Percentiles rank a stretch among this genome's conserved stretches.
These are phyloP conservation scores for Chinchilla lanigera DNA, from an alignment of 2,113 vertebrate species.

Conservation along the genomic window DNA sequence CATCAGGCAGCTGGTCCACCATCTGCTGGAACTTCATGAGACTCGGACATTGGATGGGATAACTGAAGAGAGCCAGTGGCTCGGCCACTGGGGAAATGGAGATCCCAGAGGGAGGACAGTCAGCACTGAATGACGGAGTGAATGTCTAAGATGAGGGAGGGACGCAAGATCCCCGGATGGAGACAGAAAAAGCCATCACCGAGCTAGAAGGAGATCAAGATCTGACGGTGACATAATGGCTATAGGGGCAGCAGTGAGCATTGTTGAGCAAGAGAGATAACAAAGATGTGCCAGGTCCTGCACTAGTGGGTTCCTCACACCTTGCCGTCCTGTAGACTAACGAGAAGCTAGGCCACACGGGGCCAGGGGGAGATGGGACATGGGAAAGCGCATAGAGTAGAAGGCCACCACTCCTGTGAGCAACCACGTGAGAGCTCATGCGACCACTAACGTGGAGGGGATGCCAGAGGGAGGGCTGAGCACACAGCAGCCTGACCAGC, in stretches of 20 bases:
- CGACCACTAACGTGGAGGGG: rapidly evolving
- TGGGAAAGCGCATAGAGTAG: neutral
- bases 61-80: neutral
- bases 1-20: neutral
- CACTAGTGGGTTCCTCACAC: neutral
- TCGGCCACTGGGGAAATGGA: neutral
- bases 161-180: neutral
- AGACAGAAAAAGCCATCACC: neutral
- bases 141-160: neutral
- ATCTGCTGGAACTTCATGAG: neutral
- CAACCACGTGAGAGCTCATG: rapidly evolving
- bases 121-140: neutral
- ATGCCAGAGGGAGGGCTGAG: neutral
- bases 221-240: rapidly evolving
- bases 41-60: rapidly evolving
- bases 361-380: neutral
- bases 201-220: neutral
- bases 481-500: neutral
- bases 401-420: rapidly evolving
- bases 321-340: neutral
- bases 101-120: neutral
- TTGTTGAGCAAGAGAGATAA: neutral
- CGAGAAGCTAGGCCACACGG: neutral
- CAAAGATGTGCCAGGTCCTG: neutral
- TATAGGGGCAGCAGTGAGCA: neutral